Base-by-base conservation (phyloP, 2,888 invertebrate species). In the Spicauda simplicius region DNA sequence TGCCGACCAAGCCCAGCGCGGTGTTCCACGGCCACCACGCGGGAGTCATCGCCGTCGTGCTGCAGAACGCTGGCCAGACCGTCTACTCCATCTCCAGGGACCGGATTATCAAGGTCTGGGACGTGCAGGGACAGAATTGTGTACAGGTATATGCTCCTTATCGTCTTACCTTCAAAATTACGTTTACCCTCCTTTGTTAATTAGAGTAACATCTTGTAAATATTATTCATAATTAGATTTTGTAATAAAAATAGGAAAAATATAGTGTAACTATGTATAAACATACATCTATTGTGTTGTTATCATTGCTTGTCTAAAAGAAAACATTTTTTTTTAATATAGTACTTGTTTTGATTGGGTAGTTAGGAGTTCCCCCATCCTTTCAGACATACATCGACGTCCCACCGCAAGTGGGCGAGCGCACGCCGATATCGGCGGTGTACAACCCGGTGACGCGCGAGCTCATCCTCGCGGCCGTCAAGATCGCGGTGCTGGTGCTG, bases 71-170 rank as follows among this genome's bases (percentile, higher is more conserved):
- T 16, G 96, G 95, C 6, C 94, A 95, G 72, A 94, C 94, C 54
- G 88, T 97, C 41, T 96, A 96, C 81, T 96, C 97, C 66, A 87
- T 97, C 8, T 95, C 96, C 48, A 94, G 96, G 69, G 96, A 96
- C 77, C 95, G 95, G 77, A 84, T 84, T 73, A 94, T 98, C 72
- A 96, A 96, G 80, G 95, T 97, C 8, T 97, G 97, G 96, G 96
- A 97, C 78, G 91, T 96, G 25, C 88, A 94, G 55, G 93, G 94
- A 19, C 96, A 96, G 78, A 81, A 81, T 0, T 95, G 97, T 77
- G 78, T 97, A 25, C 96, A 97, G 90, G 95, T 50, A 11, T n/a
- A 48, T 25, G 3, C 25, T 25, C 25, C 3, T 25, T 5, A 25
- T 5, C 25, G 25, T 25, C 25, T 25, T 14, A 41, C 4, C 41